phyloP scores from a whole-genome alignment of 2,888 invertebrate genomes.

The Folsomia candida region DNA sequence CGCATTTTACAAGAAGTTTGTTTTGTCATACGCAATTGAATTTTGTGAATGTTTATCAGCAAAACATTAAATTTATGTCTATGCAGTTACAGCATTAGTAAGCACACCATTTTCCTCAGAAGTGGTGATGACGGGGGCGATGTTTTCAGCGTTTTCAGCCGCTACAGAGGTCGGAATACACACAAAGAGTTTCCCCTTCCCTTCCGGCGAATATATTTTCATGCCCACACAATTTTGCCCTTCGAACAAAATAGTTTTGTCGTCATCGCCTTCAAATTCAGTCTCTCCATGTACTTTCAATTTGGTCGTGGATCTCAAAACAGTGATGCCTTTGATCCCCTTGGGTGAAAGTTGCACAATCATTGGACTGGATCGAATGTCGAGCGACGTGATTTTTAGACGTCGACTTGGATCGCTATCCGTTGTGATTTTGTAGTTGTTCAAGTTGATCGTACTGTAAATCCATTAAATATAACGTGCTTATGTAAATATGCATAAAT shows the following conservation, averaged over 20 bases:
- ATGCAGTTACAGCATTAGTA: too few species aligned
- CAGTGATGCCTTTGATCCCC: not conserved
- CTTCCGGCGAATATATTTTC: not conserved
- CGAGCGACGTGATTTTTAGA: not conserved
- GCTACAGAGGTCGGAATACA: not conserved
- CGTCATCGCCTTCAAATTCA: not conserved
- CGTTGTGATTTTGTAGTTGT: not conserved
- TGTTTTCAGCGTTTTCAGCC: not conserved
- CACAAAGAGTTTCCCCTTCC: not conserved
- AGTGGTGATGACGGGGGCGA: too few species aligned
- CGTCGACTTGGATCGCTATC: not conserved
- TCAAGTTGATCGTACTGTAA: not conserved
- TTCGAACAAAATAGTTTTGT: conserved; percentile 5
- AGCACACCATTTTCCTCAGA: too few species aligned
- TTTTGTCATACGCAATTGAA: too few species aligned
- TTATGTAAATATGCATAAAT: not conserved
- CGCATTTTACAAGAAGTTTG: too few species aligned
- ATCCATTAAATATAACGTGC: too few species aligned
- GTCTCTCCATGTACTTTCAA: conserved; percentile 1
- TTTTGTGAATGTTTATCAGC: too few species aligned
- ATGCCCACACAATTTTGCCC: not conserved
- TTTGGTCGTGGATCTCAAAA: not conserved
- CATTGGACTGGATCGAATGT: not conserved
- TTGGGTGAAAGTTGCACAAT: not conserved
- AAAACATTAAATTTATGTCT: too few species aligned